Percentiles rank a stretch among this genome's conserved stretches.
phyloP scores from a whole-genome alignment of 2,113 vertebrate species.

The Budorcas taxicolor region DNA sequence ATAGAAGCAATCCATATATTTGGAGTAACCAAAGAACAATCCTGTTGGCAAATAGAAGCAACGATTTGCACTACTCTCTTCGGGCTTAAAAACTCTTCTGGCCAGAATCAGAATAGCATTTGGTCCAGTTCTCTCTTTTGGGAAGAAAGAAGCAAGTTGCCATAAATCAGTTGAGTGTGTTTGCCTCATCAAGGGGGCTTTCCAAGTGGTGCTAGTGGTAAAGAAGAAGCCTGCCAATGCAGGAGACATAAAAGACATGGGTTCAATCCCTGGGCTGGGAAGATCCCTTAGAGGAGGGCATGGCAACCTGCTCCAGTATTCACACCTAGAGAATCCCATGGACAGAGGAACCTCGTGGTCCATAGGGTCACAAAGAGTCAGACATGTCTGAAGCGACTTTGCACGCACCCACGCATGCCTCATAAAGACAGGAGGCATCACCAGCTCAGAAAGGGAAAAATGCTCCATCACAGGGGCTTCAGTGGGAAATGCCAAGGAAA shows the following conservation, averaged over 20 bases:
- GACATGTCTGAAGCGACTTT: background rate
- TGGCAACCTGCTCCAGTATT: background rate
- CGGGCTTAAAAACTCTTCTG: background rate
- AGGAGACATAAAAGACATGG: background rate
- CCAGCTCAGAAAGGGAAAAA: background rate
- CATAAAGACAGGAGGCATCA: background rate
- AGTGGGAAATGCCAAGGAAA: background rate
- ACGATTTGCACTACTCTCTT: background rate
- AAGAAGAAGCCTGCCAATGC: background rate
- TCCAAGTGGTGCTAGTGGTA: background rate
- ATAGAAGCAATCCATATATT: background rate
- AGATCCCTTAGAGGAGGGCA: background rate
- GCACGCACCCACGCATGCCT: accelerated
- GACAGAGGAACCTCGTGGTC: background rate
- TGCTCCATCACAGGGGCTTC: background rate
- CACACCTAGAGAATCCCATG: background rate
- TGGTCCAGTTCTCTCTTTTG: background rate
- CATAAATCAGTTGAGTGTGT: background rate
- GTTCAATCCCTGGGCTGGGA: background rate
- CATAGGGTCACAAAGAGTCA: background rate
- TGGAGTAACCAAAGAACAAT: background rate
- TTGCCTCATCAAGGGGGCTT: background rate
- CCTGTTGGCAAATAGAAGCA: background rate
- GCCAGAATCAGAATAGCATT: background rate
- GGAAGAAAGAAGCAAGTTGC: background rate